Evolutionary conservation across 2,113 vertebrate genomes (phyloP).

Genomic region (Casuarius casuarius): DNA sequence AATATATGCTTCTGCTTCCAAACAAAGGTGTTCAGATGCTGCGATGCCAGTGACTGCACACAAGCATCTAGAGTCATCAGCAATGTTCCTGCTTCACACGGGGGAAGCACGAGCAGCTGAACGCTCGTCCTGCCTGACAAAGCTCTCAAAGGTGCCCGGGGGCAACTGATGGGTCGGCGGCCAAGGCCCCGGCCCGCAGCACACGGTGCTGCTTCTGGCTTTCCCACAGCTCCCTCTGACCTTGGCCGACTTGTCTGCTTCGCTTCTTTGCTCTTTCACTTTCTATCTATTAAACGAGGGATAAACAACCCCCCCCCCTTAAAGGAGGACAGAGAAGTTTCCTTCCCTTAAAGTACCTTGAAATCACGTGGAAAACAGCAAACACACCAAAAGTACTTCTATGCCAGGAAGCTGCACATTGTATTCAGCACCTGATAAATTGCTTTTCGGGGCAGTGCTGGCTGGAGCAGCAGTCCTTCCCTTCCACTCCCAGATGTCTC

Average conservation of each 20-base stretch:
- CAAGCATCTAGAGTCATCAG: neutral
- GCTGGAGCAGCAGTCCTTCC: neutral
- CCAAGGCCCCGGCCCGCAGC: neutral
- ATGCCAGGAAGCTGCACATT: neutral
- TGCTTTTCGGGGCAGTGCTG: neutral
- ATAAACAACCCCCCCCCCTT: neutral
- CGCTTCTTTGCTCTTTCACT: neutral
- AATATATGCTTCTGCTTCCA: neutral
- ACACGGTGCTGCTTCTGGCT: constrained; percentile 43
- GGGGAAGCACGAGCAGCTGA: neutral
- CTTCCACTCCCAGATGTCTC: neutral
- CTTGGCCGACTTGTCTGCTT: neutral
- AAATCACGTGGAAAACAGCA: neutral
- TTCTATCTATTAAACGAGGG: neutral
- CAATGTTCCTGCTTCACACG: neutral
- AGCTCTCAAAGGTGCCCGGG: neutral
- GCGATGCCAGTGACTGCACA: neutral
- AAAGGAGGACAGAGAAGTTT: neutral
- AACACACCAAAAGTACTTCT: neutral
- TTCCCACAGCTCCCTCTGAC: constrained; percentile 25
- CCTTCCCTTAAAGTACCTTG: neutral
- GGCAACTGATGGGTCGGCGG: neutral
- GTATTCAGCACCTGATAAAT: neutral
- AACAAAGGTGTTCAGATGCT: neutral
- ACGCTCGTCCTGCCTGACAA: neutral